Evolutionary conservation across 1,140 invertebrate genomes (phyloP), one percentile per base, ranked within the genome.

Genomic region (Pachypeltis micranthus): DNA sequence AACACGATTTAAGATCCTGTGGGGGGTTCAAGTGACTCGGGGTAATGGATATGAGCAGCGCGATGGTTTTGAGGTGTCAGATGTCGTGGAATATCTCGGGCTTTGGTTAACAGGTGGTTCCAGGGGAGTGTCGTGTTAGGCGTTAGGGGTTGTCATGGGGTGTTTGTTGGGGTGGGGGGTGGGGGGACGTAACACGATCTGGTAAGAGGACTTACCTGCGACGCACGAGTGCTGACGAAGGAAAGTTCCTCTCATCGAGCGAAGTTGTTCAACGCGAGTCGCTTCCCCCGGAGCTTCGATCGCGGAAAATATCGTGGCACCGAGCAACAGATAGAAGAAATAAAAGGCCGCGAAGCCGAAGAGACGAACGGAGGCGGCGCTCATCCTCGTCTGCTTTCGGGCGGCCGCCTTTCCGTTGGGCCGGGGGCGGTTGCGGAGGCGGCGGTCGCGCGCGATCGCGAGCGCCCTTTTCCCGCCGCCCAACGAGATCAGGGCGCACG

Each of bases 211-310:
- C 77, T 76, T 65, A 86, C 85, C 83, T 73, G 76, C 71, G 2
- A 86, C 73, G 68, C 83, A 85, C 7, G 75, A 71, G 70, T 86
- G 75, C 1, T 80, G 73, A 54, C 76, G 69, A 1, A 87, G 73
- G 73, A 88, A 90, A 23, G 77, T 69, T 2, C 71, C 69, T 65
- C 85, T 78, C 39, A 80, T 68, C 27, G 73, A 70, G 62, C 76
- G 74, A 7, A 88, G 69, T 12, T 79, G 73, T 25, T 79, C 74
- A 23, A 82, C 78, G 23, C 79, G 75, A 39, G 77, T 71, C 4
- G 74, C 73, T 70, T 87, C 85, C 61, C 80, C 72, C 1, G 85
- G 86, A n/a, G 79, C 78, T 75, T 88, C 87, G 64, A 88, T 84
- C 25, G 82, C 79, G 58, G 83, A 83, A 72, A 88, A 88, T 26